Evolutionary conservation across 2,113 vertebrate genomes (phyloP), one percentile per base, ranked within the genome.

Genomic region (Chloropsis cyanopogon): DNA sequence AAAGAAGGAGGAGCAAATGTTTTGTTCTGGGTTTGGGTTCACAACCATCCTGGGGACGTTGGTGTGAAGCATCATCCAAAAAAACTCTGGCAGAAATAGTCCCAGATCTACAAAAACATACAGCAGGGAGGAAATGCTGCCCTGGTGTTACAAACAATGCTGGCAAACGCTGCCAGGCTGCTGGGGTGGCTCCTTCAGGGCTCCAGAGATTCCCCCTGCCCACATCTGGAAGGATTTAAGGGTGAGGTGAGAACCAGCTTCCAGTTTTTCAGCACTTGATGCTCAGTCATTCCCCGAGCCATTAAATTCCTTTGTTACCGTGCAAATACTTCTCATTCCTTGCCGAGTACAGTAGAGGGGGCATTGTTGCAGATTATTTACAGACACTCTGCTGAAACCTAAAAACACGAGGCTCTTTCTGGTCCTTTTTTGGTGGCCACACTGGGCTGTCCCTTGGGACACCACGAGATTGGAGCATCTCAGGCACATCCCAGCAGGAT

Each of bases 251-350:
- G 91, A 82, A 91, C 3, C 80, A 65, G 65, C 57, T n/a, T 71
- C 44, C 46, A 33, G 46, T n/a, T 91, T 91, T 81, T 66, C 79
- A 86, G 29, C 68, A 14, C 91, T 90, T 28, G 39, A 13, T 46
- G 63, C 54, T 92, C 25, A 50, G 44, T 85, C 61, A 14, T 89
- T 93, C 85, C 86, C 89, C 78, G 61, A 85, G 10, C 82, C 87
- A 56, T 94, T 79, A 22, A 68, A 95, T 94, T 65, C 95, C 82
- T 95, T 92, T 95, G 91, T 93, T 82, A 80, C 86, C 61, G 22
- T 72, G 89, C 81, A 91, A 82, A 95, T 85, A 41, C 31, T 94
- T 91, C 8, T 46, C 82, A 28, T 95, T 91, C 95, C 73, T 93
- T 35, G 50, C 57, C 1, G 10, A 82, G 91, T 63, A 63, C 75